Evolutionary conservation across 2,888 invertebrate genomes (phyloP).

Genomic region (Laspeyria flexula): DNA sequence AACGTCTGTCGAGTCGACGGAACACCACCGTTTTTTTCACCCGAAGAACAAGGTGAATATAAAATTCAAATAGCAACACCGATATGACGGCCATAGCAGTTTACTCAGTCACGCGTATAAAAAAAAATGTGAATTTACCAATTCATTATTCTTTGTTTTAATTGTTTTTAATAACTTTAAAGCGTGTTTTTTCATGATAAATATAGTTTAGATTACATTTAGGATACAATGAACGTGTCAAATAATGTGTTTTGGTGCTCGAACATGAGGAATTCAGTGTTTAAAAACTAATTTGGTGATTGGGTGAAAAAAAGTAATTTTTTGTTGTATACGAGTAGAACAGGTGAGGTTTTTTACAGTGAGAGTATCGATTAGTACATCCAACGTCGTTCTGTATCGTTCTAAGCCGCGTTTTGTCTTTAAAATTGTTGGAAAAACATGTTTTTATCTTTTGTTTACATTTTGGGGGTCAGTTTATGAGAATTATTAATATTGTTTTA

Average conservation of each 20-base stretch:
- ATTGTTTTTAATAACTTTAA: slow-evolving; percentile 30
- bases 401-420: slow-evolving; percentile 31
- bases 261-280: slow-evolving; percentile 31
- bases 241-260: slow-evolving; percentile 20
- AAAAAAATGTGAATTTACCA: slow-evolving; percentile 64
- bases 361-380: slow-evolving; percentile 66
- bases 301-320: slow-evolving; percentile 60
- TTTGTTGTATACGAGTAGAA: slow-evolving; percentile 58
- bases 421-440: slow-evolving; percentile 27
- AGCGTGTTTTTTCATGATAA: slow-evolving; percentile 18
- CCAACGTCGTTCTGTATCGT: slow-evolving; percentile 33
- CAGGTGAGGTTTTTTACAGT: slow-evolving; percentile 66
- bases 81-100: slow-evolving; percentile 63
- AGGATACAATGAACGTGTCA: slow-evolving; percentile 16
- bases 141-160: slow-evolving; percentile 43
- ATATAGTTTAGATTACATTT: slow-evolving; percentile 4
- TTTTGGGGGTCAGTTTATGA: slow-evolving; percentile 13
- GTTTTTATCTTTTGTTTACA: slow-evolving; percentile 47
- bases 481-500: background rate
- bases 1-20: no score
- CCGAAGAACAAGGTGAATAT: slow-evolving; percentile 10
- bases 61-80: slow-evolving; percentile 51
- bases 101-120: slow-evolving; percentile 60
- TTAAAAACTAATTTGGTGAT: slow-evolving; percentile 45
- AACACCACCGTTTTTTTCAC: no score